phyloP scores from a whole-genome alignment of 92 coral and sea anemone species.

The Paramuricea clavata region DNA sequence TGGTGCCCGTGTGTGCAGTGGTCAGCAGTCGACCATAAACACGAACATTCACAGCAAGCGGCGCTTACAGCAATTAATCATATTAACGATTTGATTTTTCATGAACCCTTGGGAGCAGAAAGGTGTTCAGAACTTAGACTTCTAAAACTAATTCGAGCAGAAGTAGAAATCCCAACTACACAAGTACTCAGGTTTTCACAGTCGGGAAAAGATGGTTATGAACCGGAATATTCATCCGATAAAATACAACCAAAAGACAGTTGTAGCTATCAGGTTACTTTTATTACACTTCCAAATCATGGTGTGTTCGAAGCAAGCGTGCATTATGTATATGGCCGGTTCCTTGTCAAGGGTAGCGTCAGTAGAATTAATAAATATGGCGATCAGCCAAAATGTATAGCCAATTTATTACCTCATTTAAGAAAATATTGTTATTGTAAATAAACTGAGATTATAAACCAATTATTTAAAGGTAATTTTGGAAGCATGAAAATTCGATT shows the following conservation, averaged over 20 bases:
- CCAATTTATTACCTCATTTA: background rate
- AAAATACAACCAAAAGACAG: background rate
- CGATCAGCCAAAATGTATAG: conserved; percentile 23
- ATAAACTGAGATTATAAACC: background rate
- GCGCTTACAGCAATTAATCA: conserved; percentile 73
- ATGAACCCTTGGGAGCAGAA: conserved; percentile 62
- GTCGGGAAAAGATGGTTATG: conserved; percentile 76
- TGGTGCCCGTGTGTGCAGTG: conserved; percentile 93
- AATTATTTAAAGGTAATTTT: too few relatives aligned
- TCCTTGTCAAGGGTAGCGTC: background rate
- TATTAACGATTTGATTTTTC: conserved; percentile 72
- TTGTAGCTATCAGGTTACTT: conserved; percentile 7
- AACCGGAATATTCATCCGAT: conserved; percentile 57
- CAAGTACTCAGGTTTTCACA: conserved; percentile 76
- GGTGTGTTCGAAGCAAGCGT: conserved; percentile 16
- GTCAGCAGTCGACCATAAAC: conserved; percentile 70
- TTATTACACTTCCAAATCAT: background rate
- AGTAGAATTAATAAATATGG: conserved; percentile 36
- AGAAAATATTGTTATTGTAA: conserved; percentile 30
- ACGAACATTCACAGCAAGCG: conserved; percentile 66
- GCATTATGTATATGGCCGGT: background rate
- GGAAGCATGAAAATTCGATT: too few relatives aligned
- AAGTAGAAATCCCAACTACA: conserved; percentile 78
- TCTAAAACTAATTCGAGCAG: conserved; percentile 60
- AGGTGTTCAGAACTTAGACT: conserved; percentile 75